These are phyloP conservation scores for Ceuthmochares aereus DNA, from an alignment of 2,113 vertebrate genomes.

Conservation along the genomic window DNA sequence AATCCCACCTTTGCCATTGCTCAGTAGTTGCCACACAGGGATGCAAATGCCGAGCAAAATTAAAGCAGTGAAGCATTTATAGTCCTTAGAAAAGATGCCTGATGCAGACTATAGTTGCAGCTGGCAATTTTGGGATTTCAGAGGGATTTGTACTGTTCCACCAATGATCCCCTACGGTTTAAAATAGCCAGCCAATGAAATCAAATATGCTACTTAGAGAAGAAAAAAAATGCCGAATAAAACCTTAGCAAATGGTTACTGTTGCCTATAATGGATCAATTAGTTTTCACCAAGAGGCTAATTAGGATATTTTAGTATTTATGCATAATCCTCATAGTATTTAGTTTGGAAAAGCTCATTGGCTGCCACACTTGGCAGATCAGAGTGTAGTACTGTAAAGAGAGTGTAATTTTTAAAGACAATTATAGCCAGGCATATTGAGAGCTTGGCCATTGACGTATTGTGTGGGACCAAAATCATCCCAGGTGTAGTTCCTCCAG, in stretches of 20 bases:
- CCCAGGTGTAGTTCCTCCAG: background rate
- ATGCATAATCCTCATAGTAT: background rate
- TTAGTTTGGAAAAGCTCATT: background rate
- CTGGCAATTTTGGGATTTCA: conserved; percentile 54
- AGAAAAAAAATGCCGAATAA: conserved; percentile 37
- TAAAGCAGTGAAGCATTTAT: conserved; percentile 20
- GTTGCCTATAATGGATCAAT: conserved; percentile 18
- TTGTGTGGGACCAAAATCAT: background rate
- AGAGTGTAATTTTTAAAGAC: background rate
- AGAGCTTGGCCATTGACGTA: background rate
- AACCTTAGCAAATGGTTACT: conserved; percentile 44
- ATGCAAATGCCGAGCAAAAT: conserved; percentile 43
- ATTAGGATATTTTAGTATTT: conserved; percentile 43
- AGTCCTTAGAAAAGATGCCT: conserved; percentile 41
- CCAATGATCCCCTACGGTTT: conserved; percentile 18
- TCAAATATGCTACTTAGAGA: conserved; percentile 26
- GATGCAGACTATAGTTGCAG: conserved; percentile 43
- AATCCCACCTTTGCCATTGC: background rate
- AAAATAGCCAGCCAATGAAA: conserved; percentile 52
- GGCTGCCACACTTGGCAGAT: conserved; percentile 13
- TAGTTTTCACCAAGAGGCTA: conserved; percentile 37
- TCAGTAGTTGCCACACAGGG: background rate
- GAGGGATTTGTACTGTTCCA: conserved; percentile 31
- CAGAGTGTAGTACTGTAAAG: conserved; percentile 8
- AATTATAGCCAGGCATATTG: background rate